phyloP scores from a whole-genome alignment of 2,888 invertebrate species.

The Lysandra coridon region DNA sequence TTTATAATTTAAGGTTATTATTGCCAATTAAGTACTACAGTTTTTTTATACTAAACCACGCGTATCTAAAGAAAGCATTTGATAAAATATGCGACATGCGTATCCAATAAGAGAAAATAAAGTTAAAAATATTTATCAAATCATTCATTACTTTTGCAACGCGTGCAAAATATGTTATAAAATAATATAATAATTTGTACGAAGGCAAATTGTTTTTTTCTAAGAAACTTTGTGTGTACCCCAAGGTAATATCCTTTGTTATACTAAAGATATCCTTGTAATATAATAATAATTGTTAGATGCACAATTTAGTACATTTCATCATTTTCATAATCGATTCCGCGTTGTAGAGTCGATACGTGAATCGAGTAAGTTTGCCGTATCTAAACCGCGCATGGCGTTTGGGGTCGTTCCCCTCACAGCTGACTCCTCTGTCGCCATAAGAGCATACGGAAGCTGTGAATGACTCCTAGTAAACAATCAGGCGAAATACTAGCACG shows the following conservation, averaged over 20 bases:
- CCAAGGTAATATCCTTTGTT: background rate
- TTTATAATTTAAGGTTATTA: background rate
- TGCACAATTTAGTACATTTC: background rate
- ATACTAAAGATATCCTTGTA: background rate
- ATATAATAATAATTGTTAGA: background rate
- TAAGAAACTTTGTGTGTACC: background rate
- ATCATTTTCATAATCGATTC: background rate
- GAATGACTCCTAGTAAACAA: constrained; percentile 27
- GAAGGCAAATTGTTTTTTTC: background rate
- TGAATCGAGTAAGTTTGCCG: constrained; percentile 32
- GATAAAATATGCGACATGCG: background rate
- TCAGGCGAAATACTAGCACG: constrained; percentile 29
- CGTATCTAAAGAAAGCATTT: background rate
- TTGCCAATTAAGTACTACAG: background rate
- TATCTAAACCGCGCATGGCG: constrained; percentile 35
- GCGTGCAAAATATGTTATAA: background rate
- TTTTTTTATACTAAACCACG: background rate
- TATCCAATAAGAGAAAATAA: constrained; percentile 9
- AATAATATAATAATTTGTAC: background rate
- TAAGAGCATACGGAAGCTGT: constrained; percentile 23
- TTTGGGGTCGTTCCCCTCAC: constrained; percentile 36
- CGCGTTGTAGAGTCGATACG: background rate
- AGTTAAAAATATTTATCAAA: background rate
- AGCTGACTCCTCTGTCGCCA: constrained; percentile 44
- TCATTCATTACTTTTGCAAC: background rate